Evolutionary conservation across 2,888 invertebrate genomes (phyloP), one percentile per base, ranked within the genome.

Genomic region (Carcina quercana): DNA sequence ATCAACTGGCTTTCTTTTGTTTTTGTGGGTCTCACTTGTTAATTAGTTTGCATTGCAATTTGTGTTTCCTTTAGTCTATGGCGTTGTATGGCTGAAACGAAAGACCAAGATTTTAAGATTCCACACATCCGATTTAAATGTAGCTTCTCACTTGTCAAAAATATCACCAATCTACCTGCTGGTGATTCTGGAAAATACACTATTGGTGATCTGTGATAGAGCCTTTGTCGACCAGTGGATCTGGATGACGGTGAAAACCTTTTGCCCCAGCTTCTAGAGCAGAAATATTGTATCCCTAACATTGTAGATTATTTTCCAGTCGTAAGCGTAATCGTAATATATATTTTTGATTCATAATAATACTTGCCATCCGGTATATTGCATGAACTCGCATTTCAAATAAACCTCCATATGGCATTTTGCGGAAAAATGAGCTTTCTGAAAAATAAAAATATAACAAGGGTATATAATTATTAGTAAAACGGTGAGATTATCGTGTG

Each of bases 381-480:
- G 97, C 8, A 96, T 86, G 64, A 95, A 97, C 69, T 98, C 97
- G 66, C 96, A 96, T 78, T 97, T 98, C 50, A 97, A 86, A 71
- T 89, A 97, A 43, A 98, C 86, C 19, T 96, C 92, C 91, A 96
- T 93, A 28, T 90, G 93, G 33, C 90, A 89, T 28, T 87, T 57
- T 3, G 87, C 82, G 1, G 95, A 94, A 68, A 96, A 87, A 52
- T 93, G 92, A 0, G 96, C 96, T 78, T 86, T 89, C 96, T 97
- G 72, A 32, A 69, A 21, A 24, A 8, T n/a, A 15, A 15, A 13
- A 25, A n/a, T n/a, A n/a, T n/a, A n/a, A n/a, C n/a, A n/a, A n/a
- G n/a, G n/a, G n/a, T n/a, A n/a, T n/a, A n/a, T n/a, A n/a, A n/a
- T n/a, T n/a, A n/a, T n/a, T n/a, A n/a, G n/a, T n/a, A n/a, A n/a